These are phyloP conservation scores for Drosophila ambigua DNA, from an alignment of 1,140 invertebrate species.

Conservation along the genomic window DNA sequence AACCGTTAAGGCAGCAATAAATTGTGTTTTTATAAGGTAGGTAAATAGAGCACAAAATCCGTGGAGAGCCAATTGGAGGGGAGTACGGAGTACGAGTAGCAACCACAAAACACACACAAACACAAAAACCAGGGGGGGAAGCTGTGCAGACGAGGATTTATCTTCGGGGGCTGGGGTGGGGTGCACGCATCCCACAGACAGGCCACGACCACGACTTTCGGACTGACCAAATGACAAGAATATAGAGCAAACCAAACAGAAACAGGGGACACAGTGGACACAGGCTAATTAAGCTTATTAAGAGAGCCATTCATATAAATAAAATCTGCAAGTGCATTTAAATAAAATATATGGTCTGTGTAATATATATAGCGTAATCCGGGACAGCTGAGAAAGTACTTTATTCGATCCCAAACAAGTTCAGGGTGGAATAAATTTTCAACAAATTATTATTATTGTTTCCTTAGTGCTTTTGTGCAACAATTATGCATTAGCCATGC, in stretches of 20 bases:
- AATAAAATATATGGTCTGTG: background rate
- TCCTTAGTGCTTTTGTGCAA: too few species aligned
- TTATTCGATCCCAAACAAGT: too few species aligned
- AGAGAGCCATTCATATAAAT: background rate
- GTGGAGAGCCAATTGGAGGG: conserved; percentile 70
- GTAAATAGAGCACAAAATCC: conserved; percentile 78
- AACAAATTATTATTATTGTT: too few species aligned
- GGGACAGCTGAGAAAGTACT: too few species aligned
- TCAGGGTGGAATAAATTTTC: too few species aligned
- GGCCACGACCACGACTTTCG: conserved; percentile 58
- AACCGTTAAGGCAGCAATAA: conserved; percentile 75
- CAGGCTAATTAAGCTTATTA: conserved; percentile 37
- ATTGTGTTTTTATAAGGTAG: conserved; percentile 80
- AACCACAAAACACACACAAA: conserved; percentile 66
- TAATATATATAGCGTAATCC: too few species aligned
- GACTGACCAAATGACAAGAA: conserved; percentile 39
- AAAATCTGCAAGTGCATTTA: background rate
- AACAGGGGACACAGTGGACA: conserved; percentile 22
- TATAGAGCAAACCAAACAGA: conserved; percentile 21
- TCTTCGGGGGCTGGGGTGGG: conserved; percentile 4
- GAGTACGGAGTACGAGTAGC: conserved; percentile 18
- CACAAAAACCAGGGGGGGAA: conserved; percentile 27
- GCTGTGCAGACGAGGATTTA: conserved; percentile 3
- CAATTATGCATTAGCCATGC: too few species aligned
- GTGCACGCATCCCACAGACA: conserved; percentile 32